A percentile compares a stretch with the other conserved stretches of the same genome.
Evolutionary conservation across 2,797 vertebrate genomes (phyloP).

Genomic region (Bovichtus variegatus): DNA sequence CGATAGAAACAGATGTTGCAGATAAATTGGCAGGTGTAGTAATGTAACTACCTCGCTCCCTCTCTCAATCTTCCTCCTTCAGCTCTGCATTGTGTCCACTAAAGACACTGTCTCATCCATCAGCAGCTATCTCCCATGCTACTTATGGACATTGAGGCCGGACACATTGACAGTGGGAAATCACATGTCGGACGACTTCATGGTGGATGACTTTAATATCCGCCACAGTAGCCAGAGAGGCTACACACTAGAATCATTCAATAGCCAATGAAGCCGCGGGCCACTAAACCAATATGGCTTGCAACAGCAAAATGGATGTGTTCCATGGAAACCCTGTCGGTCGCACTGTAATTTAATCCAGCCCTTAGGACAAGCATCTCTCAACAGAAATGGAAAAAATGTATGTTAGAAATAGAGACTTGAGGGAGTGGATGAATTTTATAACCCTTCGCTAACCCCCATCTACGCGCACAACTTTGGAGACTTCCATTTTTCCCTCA

Average conservation of each 20-base stretch:
- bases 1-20: slow-evolving; percentile 25
- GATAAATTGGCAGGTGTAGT: slow-evolving; percentile 40
- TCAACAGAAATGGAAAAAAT: slow-evolving; percentile 73
- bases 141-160: slow-evolving; percentile 62
- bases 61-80: slow-evolving; percentile 18
- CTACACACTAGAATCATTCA: slow-evolving; percentile 80
- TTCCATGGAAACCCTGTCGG: slow-evolving; percentile 78
- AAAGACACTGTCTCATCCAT: slow-evolving; percentile 72
- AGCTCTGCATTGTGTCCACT: slow-evolving; percentile 42
- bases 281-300: slow-evolving; percentile 80
- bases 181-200: slow-evolving; percentile 80
- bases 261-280: slow-evolving; percentile 80
- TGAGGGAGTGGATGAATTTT: slow-evolving; percentile 68
- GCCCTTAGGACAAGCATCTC: slow-evolving; percentile 84
- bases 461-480: slow-evolving; percentile 51
- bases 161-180: slow-evolving; percentile 76
- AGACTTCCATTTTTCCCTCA: slow-evolving; percentile 47
- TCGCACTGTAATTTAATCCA: slow-evolving; percentile 82
- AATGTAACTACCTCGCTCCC: slow-evolving; percentile 27
- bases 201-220: slow-evolving; percentile 86
- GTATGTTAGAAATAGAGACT: slow-evolving; percentile 64
- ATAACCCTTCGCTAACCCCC: slow-evolving; percentile 76
- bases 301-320: slow-evolving; percentile 80
- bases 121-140: slow-evolving; percentile 61
- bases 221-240: slow-evolving; percentile 75